These are phyloP conservation scores for Choristoneura rosaceana DNA, from an alignment of 2,888 invertebrate species.

Conservation along the genomic window DNA sequence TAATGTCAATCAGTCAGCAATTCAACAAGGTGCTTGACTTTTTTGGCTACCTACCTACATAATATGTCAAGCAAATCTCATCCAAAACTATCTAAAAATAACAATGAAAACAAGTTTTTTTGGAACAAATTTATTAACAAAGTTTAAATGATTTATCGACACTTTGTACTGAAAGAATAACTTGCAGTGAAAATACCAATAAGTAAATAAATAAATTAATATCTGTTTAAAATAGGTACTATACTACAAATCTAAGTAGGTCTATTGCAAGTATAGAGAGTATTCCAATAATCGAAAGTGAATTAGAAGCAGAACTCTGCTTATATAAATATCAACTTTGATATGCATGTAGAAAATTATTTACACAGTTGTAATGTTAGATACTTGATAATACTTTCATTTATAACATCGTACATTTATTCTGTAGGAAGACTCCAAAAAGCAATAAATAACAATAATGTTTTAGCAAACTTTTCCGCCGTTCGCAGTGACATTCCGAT, in stretches of 20 bases:
- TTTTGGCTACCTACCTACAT: too few species aligned
- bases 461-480: slow-evolving; percentile 15
- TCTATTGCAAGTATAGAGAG: neutral
- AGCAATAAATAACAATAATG: neutral
- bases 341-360: slow-evolving; percentile 11
- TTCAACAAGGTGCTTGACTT: too few species aligned
- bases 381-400: slow-evolving; percentile 32
- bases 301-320: neutral
- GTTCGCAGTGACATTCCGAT: slow-evolving; percentile 25
- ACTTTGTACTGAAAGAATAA: slow-evolving; percentile 20
- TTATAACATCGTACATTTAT: slow-evolving; percentile 7
- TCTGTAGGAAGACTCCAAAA: neutral
- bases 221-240: slow-evolving; percentile 21
- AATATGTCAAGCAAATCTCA: too few species aligned
- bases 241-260: slow-evolving; percentile 21
- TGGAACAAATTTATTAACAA: slow-evolving; percentile 33
- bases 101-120: slow-evolving; percentile 5
- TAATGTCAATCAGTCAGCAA: too few species aligned
- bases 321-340: neutral
- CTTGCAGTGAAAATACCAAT: slow-evolving; percentile 23
- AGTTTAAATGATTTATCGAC: slow-evolving; percentile 22
- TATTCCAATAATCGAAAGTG: neutral
- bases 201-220: slow-evolving; percentile 33
- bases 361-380: slow-evolving; percentile 2
- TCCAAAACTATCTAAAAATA: too few species aligned